Base-by-base conservation (phyloP, 2,113 vertebrate species). In the Gallinago media region DNA sequence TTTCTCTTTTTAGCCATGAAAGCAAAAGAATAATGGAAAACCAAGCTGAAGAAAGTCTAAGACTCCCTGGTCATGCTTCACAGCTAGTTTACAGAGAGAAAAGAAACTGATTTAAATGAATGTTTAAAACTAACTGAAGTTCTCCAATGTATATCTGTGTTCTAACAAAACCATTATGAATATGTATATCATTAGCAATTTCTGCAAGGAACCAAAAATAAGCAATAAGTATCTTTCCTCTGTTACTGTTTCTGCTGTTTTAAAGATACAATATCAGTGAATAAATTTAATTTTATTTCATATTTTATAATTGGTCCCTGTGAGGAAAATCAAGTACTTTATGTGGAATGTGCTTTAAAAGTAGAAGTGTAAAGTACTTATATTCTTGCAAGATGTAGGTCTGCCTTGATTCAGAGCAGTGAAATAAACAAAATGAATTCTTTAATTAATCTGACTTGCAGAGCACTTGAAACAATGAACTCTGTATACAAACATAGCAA, bases 361-460 rank as follows among this genome's bases (percentile, higher is more conserved):
- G 90, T 86, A 66, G 56, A 66, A 83, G 85, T 87, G 68, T 92
- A 55, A 88, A 85, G 72, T 90, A 27, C 78, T 62, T 76, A 65
- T 79, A 65, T 92, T 88, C 91, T 93, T 66, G 68, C 44, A 74
- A 89, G 74, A 92, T 93, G 42, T 78, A 91, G 85, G 72, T 89
- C 71, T 91, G 44, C 88, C 95, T 98, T 96, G 88, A 97, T 96
- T 98, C 58, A 71, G 92, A 96, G 75, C 81, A 87, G 91, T 94
- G 89, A 96, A 96, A 97, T 79, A 97, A 98, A 96, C 66, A 97
- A 93, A 96, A 96, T 75, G 86, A 97, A 96, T 88, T 67, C 75
- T 96, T 96, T 94, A 96, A 98, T 98, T 97, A 97, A 97, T 97
- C 96, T 96, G 95, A 97, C 93, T 96, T 89, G 79, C 92, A 89